phyloP scores from a whole-genome alignment of 2,113 vertebrate genomes.

The Tragelaphus strepsiceros region DNA sequence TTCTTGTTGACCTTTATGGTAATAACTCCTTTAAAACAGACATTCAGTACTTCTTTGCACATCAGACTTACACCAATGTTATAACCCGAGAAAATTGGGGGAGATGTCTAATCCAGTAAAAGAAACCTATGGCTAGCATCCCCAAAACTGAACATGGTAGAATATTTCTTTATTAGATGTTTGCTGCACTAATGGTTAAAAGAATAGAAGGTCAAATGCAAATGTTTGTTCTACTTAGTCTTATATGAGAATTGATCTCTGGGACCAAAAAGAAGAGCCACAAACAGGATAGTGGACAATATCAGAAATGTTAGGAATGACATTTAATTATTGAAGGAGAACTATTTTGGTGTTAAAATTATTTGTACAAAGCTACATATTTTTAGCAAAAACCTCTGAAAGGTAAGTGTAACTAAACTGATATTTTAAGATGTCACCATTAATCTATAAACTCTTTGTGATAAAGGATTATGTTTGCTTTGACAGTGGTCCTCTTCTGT shows the following conservation, averaged over 20 bases:
- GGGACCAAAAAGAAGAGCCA: background rate
- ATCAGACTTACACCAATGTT: background rate
- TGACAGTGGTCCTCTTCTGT: background rate
- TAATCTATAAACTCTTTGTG: background rate
- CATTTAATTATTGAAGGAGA: background rate
- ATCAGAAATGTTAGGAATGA: background rate
- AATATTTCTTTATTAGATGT: background rate
- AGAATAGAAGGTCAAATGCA: background rate
- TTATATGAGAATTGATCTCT: background rate
- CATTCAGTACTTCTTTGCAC: background rate
- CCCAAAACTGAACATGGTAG: background rate
- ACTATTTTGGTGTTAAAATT: background rate
- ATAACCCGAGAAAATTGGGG: background rate
- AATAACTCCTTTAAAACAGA: background rate
- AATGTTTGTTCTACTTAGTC: background rate
- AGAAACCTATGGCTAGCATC: background rate
- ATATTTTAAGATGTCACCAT: background rate
- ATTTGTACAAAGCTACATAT: background rate
- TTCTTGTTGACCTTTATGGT: background rate
- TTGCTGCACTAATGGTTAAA: background rate
- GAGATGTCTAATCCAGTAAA: background rate
- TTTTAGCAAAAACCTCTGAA: background rate
- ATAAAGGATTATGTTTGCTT: background rate
- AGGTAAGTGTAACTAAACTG: background rate
- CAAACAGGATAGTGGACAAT: background rate